These are phyloP conservation scores for Nebria salina DNA, from an alignment of 2,888 invertebrate species.

Conservation along the genomic window DNA sequence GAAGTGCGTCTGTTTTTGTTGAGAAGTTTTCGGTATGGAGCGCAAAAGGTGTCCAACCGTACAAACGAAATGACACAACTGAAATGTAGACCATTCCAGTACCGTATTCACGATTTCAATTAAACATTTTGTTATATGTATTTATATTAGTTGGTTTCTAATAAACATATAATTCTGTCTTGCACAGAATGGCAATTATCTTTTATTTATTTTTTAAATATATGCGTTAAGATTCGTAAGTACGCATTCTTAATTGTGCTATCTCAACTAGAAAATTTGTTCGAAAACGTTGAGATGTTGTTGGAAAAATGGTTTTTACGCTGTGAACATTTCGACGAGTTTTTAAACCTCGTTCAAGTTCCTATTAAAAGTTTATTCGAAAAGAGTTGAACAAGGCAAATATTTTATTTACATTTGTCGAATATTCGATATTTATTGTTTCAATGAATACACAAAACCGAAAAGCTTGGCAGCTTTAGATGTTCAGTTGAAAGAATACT, in stretches of 20 bases:
- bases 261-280: no score
- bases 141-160: background rate
- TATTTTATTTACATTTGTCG: background rate
- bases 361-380: no score
- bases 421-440: background rate
- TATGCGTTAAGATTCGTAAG: no score
- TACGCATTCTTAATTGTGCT: no score
- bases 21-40: background rate
- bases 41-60: constrained; percentile 3
- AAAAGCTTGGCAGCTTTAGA: background rate
- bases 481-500: background rate
- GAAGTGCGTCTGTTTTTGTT: constrained; percentile 12
- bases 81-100: background rate
- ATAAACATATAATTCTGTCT: no score
- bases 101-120: background rate
- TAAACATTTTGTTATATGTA: background rate
- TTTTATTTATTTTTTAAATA: no score
- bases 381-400: background rate
- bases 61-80: constrained; percentile 8
- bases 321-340: no score
- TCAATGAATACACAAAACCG: background rate
- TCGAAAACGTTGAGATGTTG: no score
- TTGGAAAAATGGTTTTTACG: no score
- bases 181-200: no score
- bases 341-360: no score